These are phyloP conservation scores for Bembecia ichneumoniformis DNA, from an alignment of 2,888 invertebrate species.

Conservation along the genomic window DNA sequence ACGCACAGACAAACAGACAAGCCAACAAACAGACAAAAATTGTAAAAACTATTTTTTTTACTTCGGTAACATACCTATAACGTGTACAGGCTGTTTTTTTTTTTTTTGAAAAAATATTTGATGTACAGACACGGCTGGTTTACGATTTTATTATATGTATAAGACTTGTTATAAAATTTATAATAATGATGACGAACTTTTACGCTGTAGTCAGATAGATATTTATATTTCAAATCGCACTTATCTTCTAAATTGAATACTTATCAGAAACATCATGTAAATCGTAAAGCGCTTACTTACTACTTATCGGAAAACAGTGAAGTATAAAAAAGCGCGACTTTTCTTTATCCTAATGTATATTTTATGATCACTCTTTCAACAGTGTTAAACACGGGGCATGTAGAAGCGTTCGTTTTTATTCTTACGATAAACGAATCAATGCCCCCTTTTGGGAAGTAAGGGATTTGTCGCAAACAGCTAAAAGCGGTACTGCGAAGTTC, in stretches of 20 bases:
- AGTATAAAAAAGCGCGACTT: neutral
- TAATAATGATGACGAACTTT: no score
- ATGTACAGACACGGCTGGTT: no score
- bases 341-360: conserved; percentile 6
- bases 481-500: neutral
- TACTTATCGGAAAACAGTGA: neutral
- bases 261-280: neutral
- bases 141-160: no score
- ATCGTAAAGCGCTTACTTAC: neutral
- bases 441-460: neutral
- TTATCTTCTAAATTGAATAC: neutral
- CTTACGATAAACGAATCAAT: conserved; percentile 1
- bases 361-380: conserved; percentile 7
- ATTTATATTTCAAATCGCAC: no score
- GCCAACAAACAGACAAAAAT: no score
- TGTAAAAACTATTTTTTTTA: no score
- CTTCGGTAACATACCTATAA: no score
- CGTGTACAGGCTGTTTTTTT: no score
- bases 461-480: neutral
- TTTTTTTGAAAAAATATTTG: no score
- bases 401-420: conserved; percentile 1
- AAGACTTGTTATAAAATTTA: no score
- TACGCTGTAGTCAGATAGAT: no score
- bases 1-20: no score
- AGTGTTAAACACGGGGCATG: conserved; percentile 2